These are phyloP conservation scores for Caenorhabditis macrosperma DNA, from an alignment of 2,888 invertebrate species.

Conservation along the genomic window DNA sequence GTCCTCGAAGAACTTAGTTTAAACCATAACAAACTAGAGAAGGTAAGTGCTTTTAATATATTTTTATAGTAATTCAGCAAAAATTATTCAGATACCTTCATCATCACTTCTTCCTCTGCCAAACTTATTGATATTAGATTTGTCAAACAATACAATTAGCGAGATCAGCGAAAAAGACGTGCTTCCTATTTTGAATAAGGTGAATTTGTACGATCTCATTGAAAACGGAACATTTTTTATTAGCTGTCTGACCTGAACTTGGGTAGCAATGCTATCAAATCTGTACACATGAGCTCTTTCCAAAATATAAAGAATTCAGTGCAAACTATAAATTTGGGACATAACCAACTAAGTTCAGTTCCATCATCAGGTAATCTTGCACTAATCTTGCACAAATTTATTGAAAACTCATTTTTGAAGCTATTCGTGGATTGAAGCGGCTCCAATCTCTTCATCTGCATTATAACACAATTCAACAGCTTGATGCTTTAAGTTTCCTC, in stretches of 20 bases:
- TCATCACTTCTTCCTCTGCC: slow-evolving; percentile 69
- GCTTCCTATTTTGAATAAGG: slow-evolving; percentile 77
- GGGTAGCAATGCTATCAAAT: slow-evolving; percentile 77
- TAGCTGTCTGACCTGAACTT: slow-evolving; percentile 79
- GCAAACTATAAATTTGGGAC: slow-evolving; percentile 79
- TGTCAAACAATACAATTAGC: slow-evolving; percentile 78
- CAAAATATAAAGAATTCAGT: slow-evolving; percentile 76
- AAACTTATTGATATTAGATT: slow-evolving; percentile 73
- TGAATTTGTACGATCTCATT: slow-evolving; percentile 19
- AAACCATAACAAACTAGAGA: slow-evolving; percentile 69
- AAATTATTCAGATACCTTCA: slow-evolving; percentile 71
- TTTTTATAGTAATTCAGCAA: too few relatives aligned
- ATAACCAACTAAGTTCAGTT: slow-evolving; percentile 75
- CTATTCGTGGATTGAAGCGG: slow-evolving; percentile 79
- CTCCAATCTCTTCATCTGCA: slow-evolving; percentile 79
- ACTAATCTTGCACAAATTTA: neutral
- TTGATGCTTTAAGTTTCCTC: slow-evolving; percentile 78
- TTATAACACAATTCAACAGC: slow-evolving; percentile 72
- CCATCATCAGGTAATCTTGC: slow-evolving; percentile 74
- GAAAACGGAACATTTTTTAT: slow-evolving; percentile 30
- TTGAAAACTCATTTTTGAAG: too few relatives aligned
- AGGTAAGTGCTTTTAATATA: slow-evolving; percentile 33
- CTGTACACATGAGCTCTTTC: slow-evolving; percentile 76
- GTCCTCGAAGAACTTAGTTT: slow-evolving; percentile 75
- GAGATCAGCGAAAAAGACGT: slow-evolving; percentile 72